A percentile compares a stretch with the other conserved stretches of the same genome.
Conservation (phyloP, 2,888 invertebrate species). For the Drosophila yooni region DNA sequence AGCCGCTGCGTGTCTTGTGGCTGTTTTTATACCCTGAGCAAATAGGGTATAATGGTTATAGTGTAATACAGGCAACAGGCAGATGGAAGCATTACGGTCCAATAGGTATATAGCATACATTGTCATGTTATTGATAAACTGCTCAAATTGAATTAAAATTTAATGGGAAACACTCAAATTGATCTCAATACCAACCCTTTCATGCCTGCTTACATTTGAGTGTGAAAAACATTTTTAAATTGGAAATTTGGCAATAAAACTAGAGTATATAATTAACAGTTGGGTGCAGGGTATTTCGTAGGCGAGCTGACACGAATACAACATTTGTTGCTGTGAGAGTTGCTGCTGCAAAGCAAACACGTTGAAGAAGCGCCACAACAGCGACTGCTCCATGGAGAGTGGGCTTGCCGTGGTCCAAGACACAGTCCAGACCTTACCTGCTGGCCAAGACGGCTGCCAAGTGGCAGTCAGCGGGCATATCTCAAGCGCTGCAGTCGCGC, state of each 20-base stretch:
- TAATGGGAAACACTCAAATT: neutral
- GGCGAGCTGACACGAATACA: neutral
- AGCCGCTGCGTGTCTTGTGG: conserved; percentile 46
- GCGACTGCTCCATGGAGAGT: conserved; percentile 61
- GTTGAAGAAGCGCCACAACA: conserved; percentile 65
- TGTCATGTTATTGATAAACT: neutral
- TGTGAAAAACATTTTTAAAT: neutral
- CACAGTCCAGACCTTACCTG: conserved; percentile 63
- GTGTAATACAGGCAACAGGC: too few relatives aligned
- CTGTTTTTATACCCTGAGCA: neutral
- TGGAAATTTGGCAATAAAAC: neutral
- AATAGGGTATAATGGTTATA: neutral
- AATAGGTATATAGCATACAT: neutral
- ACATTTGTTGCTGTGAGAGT: conserved; percentile 42
- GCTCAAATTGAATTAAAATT: neutral
- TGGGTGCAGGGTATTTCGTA: neutral
- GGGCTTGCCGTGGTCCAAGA: conserved; percentile 27
- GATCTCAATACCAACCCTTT: neutral
- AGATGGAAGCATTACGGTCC: neutral
- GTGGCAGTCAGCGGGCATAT: conserved; percentile 73
- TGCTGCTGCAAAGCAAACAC: conserved; percentile 53
- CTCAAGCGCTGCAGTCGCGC: conserved; percentile 74
- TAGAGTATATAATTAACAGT: neutral
- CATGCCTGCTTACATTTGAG: neutral
- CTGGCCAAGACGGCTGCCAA: conserved; percentile 65